A percentile compares a stretch with the other conserved stretches of the same genome.
phyloP scores from a whole-genome alignment of 2,888 invertebrate species.

The Allophyes oxyacanthae region DNA sequence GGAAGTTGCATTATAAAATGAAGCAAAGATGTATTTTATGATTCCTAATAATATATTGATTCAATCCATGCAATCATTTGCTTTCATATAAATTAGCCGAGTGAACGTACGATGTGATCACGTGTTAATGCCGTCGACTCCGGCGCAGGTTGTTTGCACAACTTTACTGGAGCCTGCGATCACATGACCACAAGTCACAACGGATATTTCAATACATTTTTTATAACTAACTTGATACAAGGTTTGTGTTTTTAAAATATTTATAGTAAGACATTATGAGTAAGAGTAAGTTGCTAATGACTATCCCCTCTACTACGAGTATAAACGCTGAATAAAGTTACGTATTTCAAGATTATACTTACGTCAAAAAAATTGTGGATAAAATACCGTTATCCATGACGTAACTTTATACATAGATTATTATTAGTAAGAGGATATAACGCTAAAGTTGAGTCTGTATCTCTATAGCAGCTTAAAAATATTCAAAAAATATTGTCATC shows the following conservation, averaged over 20 bases:
- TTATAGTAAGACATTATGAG: not conserved
- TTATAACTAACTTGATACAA: conserved; percentile 1
- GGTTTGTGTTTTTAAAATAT: conserved; percentile 5
- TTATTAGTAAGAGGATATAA: too few relatives aligned
- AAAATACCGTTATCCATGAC: too few relatives aligned
- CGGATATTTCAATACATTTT: conserved; percentile 27
- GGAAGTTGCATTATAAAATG: too few relatives aligned
- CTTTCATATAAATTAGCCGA: conserved; percentile 42
- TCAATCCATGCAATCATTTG: conserved; percentile 28
- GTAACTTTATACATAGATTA: too few relatives aligned
- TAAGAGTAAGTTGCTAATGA: too few relatives aligned
- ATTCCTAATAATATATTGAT: conserved; percentile 9
- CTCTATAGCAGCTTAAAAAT: too few relatives aligned
- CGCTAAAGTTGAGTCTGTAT: too few relatives aligned
- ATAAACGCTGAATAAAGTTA: too few relatives aligned
- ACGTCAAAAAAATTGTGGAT: too few relatives aligned
- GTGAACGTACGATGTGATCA: conserved; percentile 52
- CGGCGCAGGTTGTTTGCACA: conserved; percentile 62
- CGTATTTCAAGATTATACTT: too few relatives aligned
- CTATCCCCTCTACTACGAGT: too few relatives aligned
- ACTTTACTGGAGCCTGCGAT: conserved; percentile 37
- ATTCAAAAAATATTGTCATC: too few relatives aligned
- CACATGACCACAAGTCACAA: conserved; percentile 24
- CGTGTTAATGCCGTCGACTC: conserved; percentile 53
- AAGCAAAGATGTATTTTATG: not conserved